Base-by-base conservation (phyloP, 2,113 vertebrate genomes). In the Leuciscus idus region DNA sequence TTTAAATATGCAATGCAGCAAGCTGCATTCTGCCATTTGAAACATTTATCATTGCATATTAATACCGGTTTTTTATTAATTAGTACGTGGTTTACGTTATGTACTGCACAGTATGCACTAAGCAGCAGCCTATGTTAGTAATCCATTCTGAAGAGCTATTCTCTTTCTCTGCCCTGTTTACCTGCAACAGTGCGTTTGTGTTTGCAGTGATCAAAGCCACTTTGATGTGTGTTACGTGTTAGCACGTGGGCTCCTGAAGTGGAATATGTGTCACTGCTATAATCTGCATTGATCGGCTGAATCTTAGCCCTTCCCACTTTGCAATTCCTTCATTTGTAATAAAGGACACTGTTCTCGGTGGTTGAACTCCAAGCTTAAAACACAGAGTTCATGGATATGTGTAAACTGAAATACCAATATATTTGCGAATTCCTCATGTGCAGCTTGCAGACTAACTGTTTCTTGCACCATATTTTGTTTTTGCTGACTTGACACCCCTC, bases 141-240 rank as follows among this genome's bases (percentile, higher is more conserved):
- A 78, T 86, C 21, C 33, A 85, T 61, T 59, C 30, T 72, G 48
- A 76, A 76, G 7, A 23, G 55, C 30, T 39, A 30, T 80, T 85
- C 48, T 84, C 39, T 43, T 61, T 50, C 21, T 13, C 64, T 78
- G 78, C 5, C 74, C 50, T 48, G 6, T 26, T 76, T 62, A 85
- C 36, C 73, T 61, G 61, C 62, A 17, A 75, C 28, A 50, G 48
- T 26, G 30, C 61, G 76, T 81, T 79, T 70, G 21, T 80, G 86
- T 87, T 33, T 82, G 83, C 28, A 11, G 6, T 55, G 85, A 89
- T 87, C 77, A 87, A 85, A 87, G 85, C 23, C 85, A 78, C 83
- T 89, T 89, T 89, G 85, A 85, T 87, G 73, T 84, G 68, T 74
- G 81, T 86, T 86, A 75, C 73, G 8, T 64, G 33, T 55, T 83